Percentiles rank a stretch among this genome's conserved stretches.
Evolutionary conservation across 2,797 vertebrate species (phyloP).

Genomic region (Gastrophryne carolinensis): DNA sequence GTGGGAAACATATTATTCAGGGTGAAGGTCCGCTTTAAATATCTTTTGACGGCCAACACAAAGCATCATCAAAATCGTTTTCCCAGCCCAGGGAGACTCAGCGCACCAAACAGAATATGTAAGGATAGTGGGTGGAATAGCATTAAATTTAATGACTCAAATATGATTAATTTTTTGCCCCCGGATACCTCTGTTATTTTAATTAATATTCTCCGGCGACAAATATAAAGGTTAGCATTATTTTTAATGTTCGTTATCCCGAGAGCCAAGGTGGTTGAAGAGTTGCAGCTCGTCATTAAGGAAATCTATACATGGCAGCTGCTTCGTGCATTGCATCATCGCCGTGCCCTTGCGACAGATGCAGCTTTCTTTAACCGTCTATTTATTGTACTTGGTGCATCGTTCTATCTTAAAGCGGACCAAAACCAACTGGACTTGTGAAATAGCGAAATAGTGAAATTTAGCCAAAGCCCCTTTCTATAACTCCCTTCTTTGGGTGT

Average conservation of each 20-base stretch:
- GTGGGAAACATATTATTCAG: no score
- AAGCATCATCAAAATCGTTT: not conserved
- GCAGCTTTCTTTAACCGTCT: no score
- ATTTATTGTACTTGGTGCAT: no score
- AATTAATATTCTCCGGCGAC: slow-evolving; percentile 21
- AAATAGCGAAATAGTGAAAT: no score
- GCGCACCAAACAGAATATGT: slow-evolving; percentile 17
- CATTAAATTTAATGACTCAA: slow-evolving; percentile 37
- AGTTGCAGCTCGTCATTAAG: not conserved
- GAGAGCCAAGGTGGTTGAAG: not conserved
- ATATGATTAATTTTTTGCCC: not conserved
- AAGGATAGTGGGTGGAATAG: slow-evolving; percentile 37
- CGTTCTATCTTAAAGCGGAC: no score
- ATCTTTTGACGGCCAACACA: no score
- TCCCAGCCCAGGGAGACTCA: not conserved
- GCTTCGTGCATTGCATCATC: not conserved
- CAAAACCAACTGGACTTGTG: no score
- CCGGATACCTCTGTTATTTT: slow-evolving; percentile 22
- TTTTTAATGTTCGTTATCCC: slow-evolving; percentile 1
- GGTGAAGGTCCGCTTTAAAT: no score
- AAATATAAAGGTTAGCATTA: slow-evolving; percentile 18
- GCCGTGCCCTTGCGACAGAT: not conserved
- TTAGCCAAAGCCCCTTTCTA: no score
- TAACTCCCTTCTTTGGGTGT: no score
- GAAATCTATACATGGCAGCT: slow-evolving; percentile 1